Conservation (phyloP, 1,140 invertebrate genomes). For the Drosophila subobscura region DNA sequence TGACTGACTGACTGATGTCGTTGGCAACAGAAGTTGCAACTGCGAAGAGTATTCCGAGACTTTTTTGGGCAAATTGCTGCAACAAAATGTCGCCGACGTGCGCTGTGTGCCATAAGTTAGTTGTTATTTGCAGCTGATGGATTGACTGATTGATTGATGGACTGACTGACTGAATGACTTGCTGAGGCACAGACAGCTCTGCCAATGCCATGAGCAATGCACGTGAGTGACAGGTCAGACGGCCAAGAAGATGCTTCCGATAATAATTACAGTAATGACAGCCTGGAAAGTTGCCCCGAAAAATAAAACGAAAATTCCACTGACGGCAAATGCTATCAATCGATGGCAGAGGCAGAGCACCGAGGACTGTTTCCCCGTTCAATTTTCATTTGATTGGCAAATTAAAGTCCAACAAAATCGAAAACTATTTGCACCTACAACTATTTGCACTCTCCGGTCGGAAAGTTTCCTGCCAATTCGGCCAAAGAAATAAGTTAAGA, state of each 20-base stretch:
- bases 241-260: not conserved
- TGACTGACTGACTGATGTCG: constrained; percentile 36
- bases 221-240: not conserved
- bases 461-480: constrained; percentile 44
- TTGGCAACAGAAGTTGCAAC: constrained; percentile 47
- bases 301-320: constrained; percentile 1
- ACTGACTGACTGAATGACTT: constrained; percentile 14
- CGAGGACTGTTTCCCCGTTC: constrained; percentile 7
- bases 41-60: not conserved
- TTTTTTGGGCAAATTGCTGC: constrained; percentile 45
- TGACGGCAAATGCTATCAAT: constrained; percentile 15
- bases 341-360: constrained; percentile 20
- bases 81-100: constrained; percentile 43
- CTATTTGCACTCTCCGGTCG: constrained; percentile 38
- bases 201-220: constrained; percentile 8
- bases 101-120: constrained; percentile 42
- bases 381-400: constrained; percentile 61
- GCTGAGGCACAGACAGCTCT: constrained; percentile 8
- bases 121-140: constrained; percentile 36
- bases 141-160: constrained; percentile 42
- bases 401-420: constrained; percentile 39
- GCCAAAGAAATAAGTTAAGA: constrained; percentile 11
- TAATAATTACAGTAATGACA: constrained; percentile 22
- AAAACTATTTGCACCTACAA: constrained; percentile 58
- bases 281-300: not conserved